Percentiles rank a stretch among this genome's conserved stretches.
phyloP scores from a whole-genome alignment of 2,888 invertebrate genomes.

The Dryobotodes eremita region DNA sequence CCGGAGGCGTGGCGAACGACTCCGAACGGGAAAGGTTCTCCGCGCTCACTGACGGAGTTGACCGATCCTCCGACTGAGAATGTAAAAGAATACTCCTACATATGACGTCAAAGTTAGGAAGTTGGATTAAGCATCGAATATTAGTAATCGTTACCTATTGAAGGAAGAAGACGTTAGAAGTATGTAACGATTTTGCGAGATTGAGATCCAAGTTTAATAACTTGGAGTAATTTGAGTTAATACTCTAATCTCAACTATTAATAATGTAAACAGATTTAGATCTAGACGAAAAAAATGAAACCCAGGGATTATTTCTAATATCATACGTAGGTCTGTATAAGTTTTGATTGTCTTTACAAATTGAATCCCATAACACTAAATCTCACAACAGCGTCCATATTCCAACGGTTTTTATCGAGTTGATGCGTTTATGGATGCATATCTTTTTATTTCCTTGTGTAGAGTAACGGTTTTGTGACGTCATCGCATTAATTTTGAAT shows the following conservation, averaged over 20 bases:
- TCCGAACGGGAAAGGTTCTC: slow-evolving; percentile 88
- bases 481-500: slow-evolving; percentile 65
- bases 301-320: slow-evolving; percentile 8
- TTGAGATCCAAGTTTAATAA: neutral
- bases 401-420: slow-evolving; percentile 65
- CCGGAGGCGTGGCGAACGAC: slow-evolving; percentile 85
- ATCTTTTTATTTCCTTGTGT: slow-evolving; percentile 59
- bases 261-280: neutral
- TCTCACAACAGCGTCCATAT: slow-evolving; percentile 54
- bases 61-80: slow-evolving; percentile 86
- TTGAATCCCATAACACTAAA: slow-evolving; percentile 44
- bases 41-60: slow-evolving; percentile 87
- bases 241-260: neutral
- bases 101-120: neutral
- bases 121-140: neutral
- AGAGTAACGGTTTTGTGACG: slow-evolving; percentile 64
- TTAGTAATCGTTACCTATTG: neutral
- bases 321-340: slow-evolving; percentile 3
- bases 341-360: slow-evolving; percentile 26
- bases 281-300: neutral
- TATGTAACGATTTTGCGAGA: neutral
- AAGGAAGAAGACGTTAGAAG: neutral
- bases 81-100: slow-evolving; percentile 4
- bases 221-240: too few relatives aligned
- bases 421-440: slow-evolving; percentile 67